Evolutionary conservation across 1,140 invertebrate species (phyloP).

Genomic region (Drosophila kikkawai): DNA sequence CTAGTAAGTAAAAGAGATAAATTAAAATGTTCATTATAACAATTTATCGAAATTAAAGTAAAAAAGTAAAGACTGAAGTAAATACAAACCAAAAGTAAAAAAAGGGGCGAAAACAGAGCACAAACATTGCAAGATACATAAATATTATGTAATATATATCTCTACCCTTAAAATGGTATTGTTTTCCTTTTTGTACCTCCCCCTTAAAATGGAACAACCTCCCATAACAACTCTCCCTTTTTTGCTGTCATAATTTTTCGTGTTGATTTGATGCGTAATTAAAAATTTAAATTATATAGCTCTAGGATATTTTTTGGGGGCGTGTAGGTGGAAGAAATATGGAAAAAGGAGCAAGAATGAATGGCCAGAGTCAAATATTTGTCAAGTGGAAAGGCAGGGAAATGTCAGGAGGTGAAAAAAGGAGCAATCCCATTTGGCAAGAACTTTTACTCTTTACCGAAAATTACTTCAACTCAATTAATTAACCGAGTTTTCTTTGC

Average conservation of each 20-base stretch:
- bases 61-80: not conserved
- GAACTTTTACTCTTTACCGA: conserved; percentile 24
- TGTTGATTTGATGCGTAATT: conserved; percentile 75
- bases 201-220: not conserved
- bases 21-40: too few species aligned
- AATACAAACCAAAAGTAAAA: not conserved
- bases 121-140: conserved; percentile 9
- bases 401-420: conserved; percentile 21
- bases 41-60: not conserved
- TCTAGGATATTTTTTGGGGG: conserved; percentile 40
- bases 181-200: not conserved
- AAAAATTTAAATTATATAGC: conserved; percentile 79
- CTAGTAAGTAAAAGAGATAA: too few species aligned
- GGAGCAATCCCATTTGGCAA: conserved; percentile 44
- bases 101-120: not conserved
- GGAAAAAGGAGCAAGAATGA: conserved; percentile 2
- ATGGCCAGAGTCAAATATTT: conserved; percentile 65
- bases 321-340: conserved; percentile 31
- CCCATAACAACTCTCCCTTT: conserved; percentile 14
- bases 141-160: conserved; percentile 4
- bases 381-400: conserved; percentile 36
- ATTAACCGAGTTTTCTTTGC: conserved; percentile 55
- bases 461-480: conserved; percentile 82
- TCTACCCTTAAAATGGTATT: not conserved
- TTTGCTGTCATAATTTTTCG: conserved; percentile 69